phyloP scores from a whole-genome alignment of 1,140 invertebrate species.

The Sinonovacula constricta region DNA sequence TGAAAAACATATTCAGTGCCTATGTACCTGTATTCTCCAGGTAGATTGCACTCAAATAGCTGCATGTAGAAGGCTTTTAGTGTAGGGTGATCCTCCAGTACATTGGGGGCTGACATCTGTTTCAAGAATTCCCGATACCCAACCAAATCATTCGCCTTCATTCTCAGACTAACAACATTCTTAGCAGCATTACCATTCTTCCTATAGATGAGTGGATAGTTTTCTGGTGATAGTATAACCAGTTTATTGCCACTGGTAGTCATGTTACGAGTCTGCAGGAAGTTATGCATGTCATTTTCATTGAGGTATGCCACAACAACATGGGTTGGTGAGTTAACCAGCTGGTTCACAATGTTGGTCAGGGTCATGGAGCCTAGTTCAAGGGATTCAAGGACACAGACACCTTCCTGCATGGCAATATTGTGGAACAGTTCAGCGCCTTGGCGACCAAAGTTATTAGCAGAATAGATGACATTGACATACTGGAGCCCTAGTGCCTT shows the following conservation, averaged over 20 bases:
- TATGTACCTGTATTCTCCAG: constrained; percentile 60
- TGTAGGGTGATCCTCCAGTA: constrained; percentile 50
- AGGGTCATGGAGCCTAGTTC: constrained; percentile 43
- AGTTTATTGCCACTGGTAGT: constrained; percentile 34
- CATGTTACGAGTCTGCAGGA: constrained; percentile 50
- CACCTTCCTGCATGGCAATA: constrained; percentile 60
- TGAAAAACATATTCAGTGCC: not conserved
- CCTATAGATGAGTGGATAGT: constrained; percentile 48
- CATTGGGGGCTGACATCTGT: not conserved
- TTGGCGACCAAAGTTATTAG: constrained; percentile 57
- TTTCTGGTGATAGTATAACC: constrained; percentile 63
- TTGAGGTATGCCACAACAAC: constrained; percentile 62
- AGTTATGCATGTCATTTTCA: constrained; percentile 35
- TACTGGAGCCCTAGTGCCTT: constrained; percentile 64
- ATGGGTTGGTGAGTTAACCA: constrained; percentile 41
- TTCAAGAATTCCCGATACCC: constrained; percentile 48
- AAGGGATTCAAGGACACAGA: constrained; percentile 62
- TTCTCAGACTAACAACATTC: constrained; percentile 62
- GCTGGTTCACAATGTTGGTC: constrained; percentile 29
- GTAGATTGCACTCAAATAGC: constrained; percentile 68
- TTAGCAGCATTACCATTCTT: constrained; percentile 42
- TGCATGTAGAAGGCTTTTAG: constrained; percentile 69
- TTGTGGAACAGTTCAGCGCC: constrained; percentile 56
- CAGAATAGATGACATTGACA: constrained; percentile 60
- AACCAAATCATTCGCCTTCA: constrained; percentile 49